These are phyloP conservation scores for Gordius sp. DNA, from an alignment of 2,888 invertebrate species.

Conservation along the genomic window DNA sequence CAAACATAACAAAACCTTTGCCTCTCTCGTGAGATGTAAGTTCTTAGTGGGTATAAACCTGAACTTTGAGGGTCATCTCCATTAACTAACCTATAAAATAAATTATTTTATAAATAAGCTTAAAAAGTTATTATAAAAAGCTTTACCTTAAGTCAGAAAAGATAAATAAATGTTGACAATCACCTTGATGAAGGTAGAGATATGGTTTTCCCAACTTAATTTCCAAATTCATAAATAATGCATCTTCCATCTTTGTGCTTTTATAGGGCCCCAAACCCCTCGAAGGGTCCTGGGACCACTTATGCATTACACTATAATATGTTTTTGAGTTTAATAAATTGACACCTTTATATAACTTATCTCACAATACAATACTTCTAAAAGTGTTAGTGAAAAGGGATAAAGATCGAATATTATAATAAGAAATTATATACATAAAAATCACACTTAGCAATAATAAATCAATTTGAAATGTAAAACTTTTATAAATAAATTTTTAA, in stretches of 20 bases:
- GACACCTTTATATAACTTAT: no score
- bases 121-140: background rate
- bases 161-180: constrained; percentile 62
- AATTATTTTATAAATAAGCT: constrained; percentile 10
- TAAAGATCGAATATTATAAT: no score
- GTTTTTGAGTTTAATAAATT: background rate
- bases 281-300: constrained; percentile 36
- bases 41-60: constrained; percentile 24
- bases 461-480: no score
- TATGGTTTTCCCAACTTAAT: constrained; percentile 42
- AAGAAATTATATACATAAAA: no score
- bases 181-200: constrained; percentile 64
- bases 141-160: constrained; percentile 44
- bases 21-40: constrained; percentile 20
- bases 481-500: no score
- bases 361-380: no score
- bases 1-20: constrained; percentile 25
- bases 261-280: constrained; percentile 32
- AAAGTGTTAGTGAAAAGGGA: no score
- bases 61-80: constrained; percentile 23
- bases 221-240: constrained; percentile 33
- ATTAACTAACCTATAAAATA: constrained; percentile 23
- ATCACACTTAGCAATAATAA: no score
- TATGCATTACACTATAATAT: constrained; percentile 31
- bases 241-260: constrained; percentile 35